Evolutionary conservation across 2,797 vertebrate genomes (phyloP).

Genomic region (Gastrophryne carolinensis): DNA sequence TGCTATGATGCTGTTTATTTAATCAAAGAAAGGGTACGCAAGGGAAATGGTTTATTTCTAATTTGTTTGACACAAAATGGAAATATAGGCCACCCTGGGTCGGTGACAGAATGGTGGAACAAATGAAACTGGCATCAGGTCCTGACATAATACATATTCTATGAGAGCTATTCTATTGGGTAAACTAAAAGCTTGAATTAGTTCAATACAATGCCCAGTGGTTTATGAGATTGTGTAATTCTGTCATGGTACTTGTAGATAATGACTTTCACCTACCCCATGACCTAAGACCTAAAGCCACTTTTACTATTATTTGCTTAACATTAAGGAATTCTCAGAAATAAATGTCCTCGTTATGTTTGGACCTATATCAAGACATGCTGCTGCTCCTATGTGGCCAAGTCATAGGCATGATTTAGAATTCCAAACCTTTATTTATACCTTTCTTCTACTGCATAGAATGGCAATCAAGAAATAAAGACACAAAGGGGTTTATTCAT

Average conservation of each 20-base stretch:
- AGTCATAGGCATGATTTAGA: no score
- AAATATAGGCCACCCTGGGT: not conserved
- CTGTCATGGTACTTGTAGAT: not conserved
- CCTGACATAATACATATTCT: not conserved
- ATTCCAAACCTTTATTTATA: no score
- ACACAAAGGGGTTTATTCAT: no score
- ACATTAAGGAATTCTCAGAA: no score
- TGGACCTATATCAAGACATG: no score
- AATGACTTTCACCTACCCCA: not conserved
- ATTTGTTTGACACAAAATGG: not conserved
- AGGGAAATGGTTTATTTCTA: conserved; percentile 8
- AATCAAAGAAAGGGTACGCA: not conserved
- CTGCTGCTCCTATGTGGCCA: no score
- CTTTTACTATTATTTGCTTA: no score
- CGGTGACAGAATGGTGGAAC: conserved; percentile 10
- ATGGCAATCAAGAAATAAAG: no score
- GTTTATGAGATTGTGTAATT: not conserved
- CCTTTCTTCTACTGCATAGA: no score
- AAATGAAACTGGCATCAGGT: conserved; percentile 29
- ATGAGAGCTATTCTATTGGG: not conserved
- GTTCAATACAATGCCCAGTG: not conserved
- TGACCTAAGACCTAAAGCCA: no score
- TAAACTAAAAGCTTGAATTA: not conserved
- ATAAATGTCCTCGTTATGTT: no score
- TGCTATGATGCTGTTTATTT: not conserved